Conservation (phyloP, 92 coral and sea anemone genomes). For the Virgularia gustaviana region DNA sequence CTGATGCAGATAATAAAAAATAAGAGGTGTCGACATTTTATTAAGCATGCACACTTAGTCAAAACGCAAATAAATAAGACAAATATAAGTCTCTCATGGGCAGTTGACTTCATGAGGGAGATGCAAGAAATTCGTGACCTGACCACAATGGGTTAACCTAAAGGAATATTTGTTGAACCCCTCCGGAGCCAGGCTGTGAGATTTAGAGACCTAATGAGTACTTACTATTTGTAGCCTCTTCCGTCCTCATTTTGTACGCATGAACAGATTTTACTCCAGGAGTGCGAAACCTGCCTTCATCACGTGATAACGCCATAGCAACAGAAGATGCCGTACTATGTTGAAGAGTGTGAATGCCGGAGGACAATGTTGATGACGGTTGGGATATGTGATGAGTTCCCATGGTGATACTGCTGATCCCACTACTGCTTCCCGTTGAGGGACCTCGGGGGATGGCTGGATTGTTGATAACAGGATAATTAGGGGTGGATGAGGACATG, state of each 20-base stretch:
- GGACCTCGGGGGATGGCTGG: constrained; percentile 39
- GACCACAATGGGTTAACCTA: no score
- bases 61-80: no score
- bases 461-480: constrained; percentile 43
- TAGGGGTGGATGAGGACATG: constrained; percentile 85
- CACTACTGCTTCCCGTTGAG: constrained; percentile 83
- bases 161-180: no score
- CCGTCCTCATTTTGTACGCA: constrained; percentile 26
- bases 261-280: constrained; percentile 23
- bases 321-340: constrained; percentile 5
- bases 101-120: no score
- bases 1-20: no score
- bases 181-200: no score
- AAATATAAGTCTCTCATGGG: no score
- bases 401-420: constrained; percentile 71
- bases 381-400: constrained; percentile 30
- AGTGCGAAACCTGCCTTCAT: constrained; percentile 7
- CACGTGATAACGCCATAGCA: neutral
- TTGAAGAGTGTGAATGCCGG: constrained; percentile 20
- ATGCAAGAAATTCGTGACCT: no score
- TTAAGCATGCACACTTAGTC: no score
- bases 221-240: constrained; percentile 79
- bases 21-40: no score
- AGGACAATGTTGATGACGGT: constrained; percentile 1
- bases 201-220: no score